Percentiles rank a stretch among this genome's conserved stretches.
Conservation (phyloP, 1,140 invertebrate genomes). For the Cotesia vestalis region DNA sequence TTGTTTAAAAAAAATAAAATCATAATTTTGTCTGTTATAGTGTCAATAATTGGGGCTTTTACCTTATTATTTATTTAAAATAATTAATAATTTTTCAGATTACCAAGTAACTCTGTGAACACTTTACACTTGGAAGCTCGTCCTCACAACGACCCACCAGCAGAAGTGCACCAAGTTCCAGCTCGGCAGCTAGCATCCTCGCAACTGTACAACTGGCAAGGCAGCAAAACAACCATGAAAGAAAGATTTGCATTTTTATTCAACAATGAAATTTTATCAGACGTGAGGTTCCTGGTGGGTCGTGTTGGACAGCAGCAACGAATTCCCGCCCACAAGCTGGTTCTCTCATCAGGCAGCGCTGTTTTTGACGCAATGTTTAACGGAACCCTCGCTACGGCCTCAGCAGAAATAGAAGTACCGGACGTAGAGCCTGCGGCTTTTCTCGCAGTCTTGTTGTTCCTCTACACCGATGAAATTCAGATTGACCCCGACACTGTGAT, state of each 20-base stretch:
- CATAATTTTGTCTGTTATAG: too few species aligned
- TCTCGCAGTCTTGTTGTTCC: constrained; percentile 75
- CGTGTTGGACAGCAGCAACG: constrained; percentile 74
- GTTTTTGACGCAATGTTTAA: constrained; percentile 93
- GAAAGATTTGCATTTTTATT: constrained; percentile 82
- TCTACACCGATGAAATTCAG: constrained; percentile 87
- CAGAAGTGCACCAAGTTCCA: constrained; percentile 46
- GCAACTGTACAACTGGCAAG: constrained; percentile 72
- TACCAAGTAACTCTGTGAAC: constrained; percentile 55
- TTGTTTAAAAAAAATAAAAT: neutral
- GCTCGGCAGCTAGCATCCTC: constrained; percentile 23
- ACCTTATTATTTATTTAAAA: constrained; percentile 1
- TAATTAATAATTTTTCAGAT: constrained; percentile 44
- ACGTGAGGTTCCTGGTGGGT: constrained; percentile 84
- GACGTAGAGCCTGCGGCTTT: constrained; percentile 86
- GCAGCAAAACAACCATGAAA: constrained; percentile 78
- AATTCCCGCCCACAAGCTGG: constrained; percentile 86
- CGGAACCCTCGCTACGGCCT: constrained; percentile 73
- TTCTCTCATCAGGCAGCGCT: constrained; percentile 82
- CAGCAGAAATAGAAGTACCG: constrained; percentile 81
- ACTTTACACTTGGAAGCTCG: constrained; percentile 48
- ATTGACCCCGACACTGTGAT: constrained; percentile 88
- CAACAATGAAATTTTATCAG: constrained; percentile 82
- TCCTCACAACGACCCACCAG: constrained; percentile 42
- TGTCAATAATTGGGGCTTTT: too few species aligned